A percentile compares a stretch with the other conserved stretches of the same genome.
These are phyloP conservation scores for Crocodylus rhombifer DNA, from an alignment of 2,797 vertebrate genomes.

Conservation along the genomic window DNA sequence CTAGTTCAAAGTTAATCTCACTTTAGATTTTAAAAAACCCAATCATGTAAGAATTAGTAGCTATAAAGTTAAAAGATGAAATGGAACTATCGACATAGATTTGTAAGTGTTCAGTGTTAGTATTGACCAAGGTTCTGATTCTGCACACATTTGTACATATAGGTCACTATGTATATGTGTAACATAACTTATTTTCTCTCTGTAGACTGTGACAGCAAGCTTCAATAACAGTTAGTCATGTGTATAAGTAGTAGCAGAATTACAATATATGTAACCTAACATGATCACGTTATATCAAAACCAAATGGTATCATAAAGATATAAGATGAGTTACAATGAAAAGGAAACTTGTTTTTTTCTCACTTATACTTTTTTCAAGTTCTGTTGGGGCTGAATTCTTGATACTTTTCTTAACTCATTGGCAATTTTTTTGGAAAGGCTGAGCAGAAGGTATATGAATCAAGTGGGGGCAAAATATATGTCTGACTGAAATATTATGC, in stretches of 20 bases:
- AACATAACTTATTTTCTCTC: background rate
- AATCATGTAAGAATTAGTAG: background rate
- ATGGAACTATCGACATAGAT: background rate
- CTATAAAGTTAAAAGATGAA: background rate
- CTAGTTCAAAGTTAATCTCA: background rate
- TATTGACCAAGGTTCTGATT: background rate
- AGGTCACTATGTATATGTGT: background rate
- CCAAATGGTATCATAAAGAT: constrained; percentile 20
- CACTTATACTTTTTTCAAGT: background rate
- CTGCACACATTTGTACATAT: background rate
- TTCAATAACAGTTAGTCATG: background rate
- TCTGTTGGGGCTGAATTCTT: rapidly evolving
- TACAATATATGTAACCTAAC: constrained; percentile 38
- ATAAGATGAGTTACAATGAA: background rate
- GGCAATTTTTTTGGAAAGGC: background rate
- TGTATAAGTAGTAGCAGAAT: rapidly evolving
- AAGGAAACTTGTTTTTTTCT: background rate
- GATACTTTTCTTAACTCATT: background rate
- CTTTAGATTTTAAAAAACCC: background rate
- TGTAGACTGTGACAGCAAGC: background rate
- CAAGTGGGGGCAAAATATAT: background rate
- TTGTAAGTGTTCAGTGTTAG: background rate
- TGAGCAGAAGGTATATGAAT: background rate
- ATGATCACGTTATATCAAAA: constrained; percentile 24
- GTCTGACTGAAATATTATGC: background rate